Conservation (phyloP, 2,888 invertebrate genomes). For the Dendrolimus pini region DNA sequence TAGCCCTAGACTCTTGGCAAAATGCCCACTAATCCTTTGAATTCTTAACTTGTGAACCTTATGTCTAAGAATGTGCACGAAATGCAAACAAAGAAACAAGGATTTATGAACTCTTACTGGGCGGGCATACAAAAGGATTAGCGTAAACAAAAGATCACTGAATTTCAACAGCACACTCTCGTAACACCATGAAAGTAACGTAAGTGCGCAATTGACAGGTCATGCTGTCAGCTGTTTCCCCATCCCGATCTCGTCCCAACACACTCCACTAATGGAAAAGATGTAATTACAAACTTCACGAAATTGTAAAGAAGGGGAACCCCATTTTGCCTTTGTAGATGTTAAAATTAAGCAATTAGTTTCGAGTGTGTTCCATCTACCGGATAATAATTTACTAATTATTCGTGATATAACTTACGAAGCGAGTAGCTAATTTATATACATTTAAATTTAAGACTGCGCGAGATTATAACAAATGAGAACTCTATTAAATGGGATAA, state of each 20-base stretch:
- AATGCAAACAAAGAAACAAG: too few species aligned
- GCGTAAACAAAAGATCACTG: too few species aligned
- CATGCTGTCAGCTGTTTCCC: background rate
- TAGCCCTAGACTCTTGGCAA: too few species aligned
- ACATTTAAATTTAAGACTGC: background rate
- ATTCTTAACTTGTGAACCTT: too few species aligned
- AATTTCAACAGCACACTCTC: too few species aligned
- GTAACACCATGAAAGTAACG: too few species aligned
- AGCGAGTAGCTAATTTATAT: background rate
- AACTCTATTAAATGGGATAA: background rate
- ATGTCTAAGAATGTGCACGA: too few species aligned
- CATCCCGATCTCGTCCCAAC: conserved; percentile 8
- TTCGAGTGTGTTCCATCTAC: conserved; percentile 4
- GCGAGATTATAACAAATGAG: background rate
- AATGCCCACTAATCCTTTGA: too few species aligned
- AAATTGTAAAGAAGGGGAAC: conserved; percentile 16
- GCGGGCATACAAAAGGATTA: too few species aligned
- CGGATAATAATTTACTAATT: background rate
- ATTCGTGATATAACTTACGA: background rate
- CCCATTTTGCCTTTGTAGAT: conserved; percentile 14
- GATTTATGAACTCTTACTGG: too few species aligned
- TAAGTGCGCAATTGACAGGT: background rate
- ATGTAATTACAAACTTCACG: conserved; percentile 30
- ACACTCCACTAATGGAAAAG: conserved; percentile 27
- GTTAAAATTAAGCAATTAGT: conserved; percentile 15